These are phyloP conservation scores for Trichomalopsis sarcophagae DNA, from an alignment of 1,140 invertebrate genomes.

Conservation along the genomic window DNA sequence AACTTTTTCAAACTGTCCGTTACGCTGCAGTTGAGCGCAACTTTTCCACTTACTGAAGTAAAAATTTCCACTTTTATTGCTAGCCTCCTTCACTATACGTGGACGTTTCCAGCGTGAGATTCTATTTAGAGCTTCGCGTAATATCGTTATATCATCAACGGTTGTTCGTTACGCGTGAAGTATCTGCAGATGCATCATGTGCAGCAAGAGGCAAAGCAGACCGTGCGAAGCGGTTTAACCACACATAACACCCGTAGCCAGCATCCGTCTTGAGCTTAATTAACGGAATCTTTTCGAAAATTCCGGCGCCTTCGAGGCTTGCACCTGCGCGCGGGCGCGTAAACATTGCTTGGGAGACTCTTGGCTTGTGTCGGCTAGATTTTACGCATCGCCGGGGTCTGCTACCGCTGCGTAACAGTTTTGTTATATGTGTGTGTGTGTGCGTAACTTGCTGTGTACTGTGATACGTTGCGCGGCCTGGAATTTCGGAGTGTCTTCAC, in stretches of 20 bases:
- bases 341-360: slow-evolving; percentile 1
- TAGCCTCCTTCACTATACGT: not conserved
- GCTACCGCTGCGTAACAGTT: not conserved
- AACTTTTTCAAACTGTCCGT: not conserved
- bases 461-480: slow-evolving; percentile 12
- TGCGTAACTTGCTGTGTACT: slow-evolving; percentile 3
- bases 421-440: no score
- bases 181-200: not conserved
- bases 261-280: not conserved
- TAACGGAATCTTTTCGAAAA: not conserved
- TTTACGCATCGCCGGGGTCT: slow-evolving; percentile 27
- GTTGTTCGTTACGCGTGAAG: no score
- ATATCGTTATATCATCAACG: not conserved
- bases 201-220: not conserved
- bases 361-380: slow-evolving; percentile 15
- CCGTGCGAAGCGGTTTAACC: not conserved
- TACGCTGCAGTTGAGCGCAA: not conserved
- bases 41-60: not conserved
- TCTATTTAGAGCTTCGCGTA: not conserved
- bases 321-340: not conserved
- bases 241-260: not conserved
- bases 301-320: not conserved
- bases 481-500: slow-evolving; percentile 21
- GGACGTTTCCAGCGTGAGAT: not conserved
- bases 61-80: not conserved